phyloP scores from a whole-genome alignment of 2,888 invertebrate species.

The Miltochrista miniata region DNA sequence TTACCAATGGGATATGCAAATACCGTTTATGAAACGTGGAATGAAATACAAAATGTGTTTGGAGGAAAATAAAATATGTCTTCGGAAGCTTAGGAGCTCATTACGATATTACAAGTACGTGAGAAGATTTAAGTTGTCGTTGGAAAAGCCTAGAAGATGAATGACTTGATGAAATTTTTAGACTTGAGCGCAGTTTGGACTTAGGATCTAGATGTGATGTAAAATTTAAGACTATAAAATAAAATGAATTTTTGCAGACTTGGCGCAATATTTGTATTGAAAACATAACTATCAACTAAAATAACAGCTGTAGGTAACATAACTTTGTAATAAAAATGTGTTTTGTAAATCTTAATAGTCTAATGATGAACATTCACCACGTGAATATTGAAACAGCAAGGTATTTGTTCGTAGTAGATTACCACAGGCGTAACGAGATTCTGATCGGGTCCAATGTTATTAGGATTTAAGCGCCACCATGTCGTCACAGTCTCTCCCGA shows the following conservation, averaged over 20 bases:
- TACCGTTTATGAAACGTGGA: slow-evolving; percentile 81
- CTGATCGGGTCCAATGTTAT: slow-evolving; percentile 77
- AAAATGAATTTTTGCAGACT: background rate
- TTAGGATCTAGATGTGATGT: slow-evolving; percentile 18
- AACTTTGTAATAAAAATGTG: background rate
- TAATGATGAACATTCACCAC: slow-evolving; percentile 34
- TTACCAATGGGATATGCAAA: slow-evolving; percentile 79
- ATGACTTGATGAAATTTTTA: slow-evolving; percentile 40
- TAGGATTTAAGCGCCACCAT: slow-evolving; percentile 75
- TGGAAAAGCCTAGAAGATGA: slow-evolving; percentile 52
- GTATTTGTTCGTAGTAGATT: slow-evolving; percentile 70
- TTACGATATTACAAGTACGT: slow-evolving; percentile 80
- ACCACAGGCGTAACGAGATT: slow-evolving; percentile 74
- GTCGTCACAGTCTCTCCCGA: slow-evolving; percentile 57
- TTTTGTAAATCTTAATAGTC: slow-evolving; percentile 18
- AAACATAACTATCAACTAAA: too few relatives aligned
- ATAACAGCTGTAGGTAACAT: too few relatives aligned
- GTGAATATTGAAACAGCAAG: slow-evolving; percentile 55
- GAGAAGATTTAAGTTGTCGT: slow-evolving; percentile 73
- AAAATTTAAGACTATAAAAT: slow-evolving; percentile 3
- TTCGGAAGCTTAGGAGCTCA: slow-evolving; percentile 71
- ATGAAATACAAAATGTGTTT: slow-evolving; percentile 82
- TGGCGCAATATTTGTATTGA: too few relatives aligned
- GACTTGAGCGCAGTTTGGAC: slow-evolving; percentile 25
- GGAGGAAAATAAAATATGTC: slow-evolving; percentile 80